Conservation (phyloP, 2,797 vertebrate genomes). For the Crax fasciolata region DNA sequence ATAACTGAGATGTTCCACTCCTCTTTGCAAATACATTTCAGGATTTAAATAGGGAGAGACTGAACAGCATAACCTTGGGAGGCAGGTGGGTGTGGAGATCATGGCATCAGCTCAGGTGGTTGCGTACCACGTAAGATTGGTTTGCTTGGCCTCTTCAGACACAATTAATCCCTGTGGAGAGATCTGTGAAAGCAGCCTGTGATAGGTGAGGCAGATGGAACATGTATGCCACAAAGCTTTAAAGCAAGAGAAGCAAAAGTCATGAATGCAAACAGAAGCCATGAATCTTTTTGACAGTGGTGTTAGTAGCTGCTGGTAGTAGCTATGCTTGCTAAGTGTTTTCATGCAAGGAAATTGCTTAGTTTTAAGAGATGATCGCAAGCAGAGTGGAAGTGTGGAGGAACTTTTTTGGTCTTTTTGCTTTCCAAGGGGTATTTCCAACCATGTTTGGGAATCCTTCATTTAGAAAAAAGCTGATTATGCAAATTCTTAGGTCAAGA, state of each 20-base stretch:
- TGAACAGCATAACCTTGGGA: not conserved
- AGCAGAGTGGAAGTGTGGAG: not conserved
- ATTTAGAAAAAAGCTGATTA: not conserved
- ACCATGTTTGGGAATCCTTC: not conserved
- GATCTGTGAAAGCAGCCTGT: not conserved
- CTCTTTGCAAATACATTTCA: not conserved
- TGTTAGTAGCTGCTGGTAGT: not conserved
- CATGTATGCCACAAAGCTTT: not conserved
- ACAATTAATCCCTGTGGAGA: not conserved
- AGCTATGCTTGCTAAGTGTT: rapidly evolving
- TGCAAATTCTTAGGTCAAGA: not conserved
- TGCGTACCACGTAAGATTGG: rapidly evolving
- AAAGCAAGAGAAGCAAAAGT: not conserved
- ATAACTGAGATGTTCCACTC: not conserved
- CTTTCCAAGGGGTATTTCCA: constrained; percentile 1
- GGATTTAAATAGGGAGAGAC: not conserved
- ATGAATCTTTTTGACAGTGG: not conserved
- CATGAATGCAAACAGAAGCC: not conserved
- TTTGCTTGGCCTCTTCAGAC: not conserved
- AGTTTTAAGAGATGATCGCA: not conserved
- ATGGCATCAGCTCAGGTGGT: not conserved
- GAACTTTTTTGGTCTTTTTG: not conserved
- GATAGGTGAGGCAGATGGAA: not conserved
- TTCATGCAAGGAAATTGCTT: not conserved
- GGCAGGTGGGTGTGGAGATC: not conserved